phyloP scores from a whole-genome alignment of 2,113 vertebrate genomes.

The Apodemus sylvaticus region DNA sequence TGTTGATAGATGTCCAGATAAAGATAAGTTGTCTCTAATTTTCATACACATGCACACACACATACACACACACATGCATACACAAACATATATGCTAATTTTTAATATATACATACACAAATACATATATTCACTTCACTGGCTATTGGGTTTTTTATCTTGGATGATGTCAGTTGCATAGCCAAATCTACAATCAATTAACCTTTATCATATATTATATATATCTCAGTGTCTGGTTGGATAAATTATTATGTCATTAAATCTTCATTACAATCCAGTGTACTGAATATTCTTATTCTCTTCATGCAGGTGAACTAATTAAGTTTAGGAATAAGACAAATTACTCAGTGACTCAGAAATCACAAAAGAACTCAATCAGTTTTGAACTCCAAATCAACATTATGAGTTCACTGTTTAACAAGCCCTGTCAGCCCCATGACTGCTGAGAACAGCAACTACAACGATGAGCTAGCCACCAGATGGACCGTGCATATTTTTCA shows the following conservation, averaged over 20 bases:
- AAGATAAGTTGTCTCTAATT: neutral
- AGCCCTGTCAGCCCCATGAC: neutral
- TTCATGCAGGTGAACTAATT: neutral
- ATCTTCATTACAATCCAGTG: neutral
- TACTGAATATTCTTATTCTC: neutral
- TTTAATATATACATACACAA: neutral
- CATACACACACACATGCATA: neutral
- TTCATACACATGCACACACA: neutral
- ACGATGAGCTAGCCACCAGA: conserved; percentile 3
- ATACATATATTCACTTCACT: neutral
- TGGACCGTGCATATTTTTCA: conserved; percentile 32
- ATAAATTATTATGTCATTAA: neutral
- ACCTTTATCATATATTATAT: neutral
- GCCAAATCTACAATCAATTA: neutral
- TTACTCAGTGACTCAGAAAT: neutral
- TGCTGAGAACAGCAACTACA: neutral
- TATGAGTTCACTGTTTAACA: neutral
- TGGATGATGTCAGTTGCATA: neutral
- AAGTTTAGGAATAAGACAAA: neutral
- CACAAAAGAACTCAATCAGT: neutral
- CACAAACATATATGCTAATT: neutral
- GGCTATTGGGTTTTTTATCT: neutral
- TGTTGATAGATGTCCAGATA: neutral
- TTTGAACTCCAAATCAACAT: neutral
- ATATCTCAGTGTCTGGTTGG: neutral